These are phyloP conservation scores for Sterrhoptilus dennistouni DNA, from an alignment of 2,113 vertebrate genomes.

Conservation along the genomic window DNA sequence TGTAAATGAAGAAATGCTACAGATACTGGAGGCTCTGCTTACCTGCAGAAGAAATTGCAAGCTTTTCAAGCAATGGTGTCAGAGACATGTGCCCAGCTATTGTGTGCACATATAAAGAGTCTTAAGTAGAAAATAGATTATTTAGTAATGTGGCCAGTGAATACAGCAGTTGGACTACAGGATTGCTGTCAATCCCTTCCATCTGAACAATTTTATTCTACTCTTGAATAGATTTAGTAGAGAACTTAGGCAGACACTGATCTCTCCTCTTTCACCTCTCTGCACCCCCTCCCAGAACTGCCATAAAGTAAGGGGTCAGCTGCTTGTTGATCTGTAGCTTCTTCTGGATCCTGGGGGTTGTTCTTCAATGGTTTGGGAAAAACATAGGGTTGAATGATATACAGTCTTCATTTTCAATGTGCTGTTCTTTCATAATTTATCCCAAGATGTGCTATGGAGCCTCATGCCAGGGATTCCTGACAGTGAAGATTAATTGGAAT, in stretches of 20 bases:
- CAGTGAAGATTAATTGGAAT: neutral
- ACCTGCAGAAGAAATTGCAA: slow-evolving; percentile 7
- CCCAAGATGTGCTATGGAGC: neutral
- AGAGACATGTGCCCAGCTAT: neutral
- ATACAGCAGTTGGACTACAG: neutral
- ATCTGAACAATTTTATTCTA: neutral
- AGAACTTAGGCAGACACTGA: neutral
- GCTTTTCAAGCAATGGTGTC: neutral
- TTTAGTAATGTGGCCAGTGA: neutral
- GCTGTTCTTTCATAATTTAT: neutral
- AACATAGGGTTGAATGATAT: neutral
- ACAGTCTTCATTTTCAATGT: neutral
- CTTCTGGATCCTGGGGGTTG: neutral
- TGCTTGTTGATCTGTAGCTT: neutral
- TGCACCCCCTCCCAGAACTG: neutral
- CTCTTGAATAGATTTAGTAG: neutral
- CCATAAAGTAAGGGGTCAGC: neutral
- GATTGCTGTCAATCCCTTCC: neutral
- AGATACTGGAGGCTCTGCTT: slow-evolving; percentile 44
- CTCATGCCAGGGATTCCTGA: neutral
- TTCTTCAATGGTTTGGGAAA: neutral
- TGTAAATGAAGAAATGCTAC: slow-evolving; percentile 29
- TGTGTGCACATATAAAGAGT: neutral
- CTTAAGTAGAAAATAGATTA: neutral
- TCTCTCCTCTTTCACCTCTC: neutral